phyloP scores from a whole-genome alignment of 2,888 invertebrate genomes.

The Oxystoma pomonae region DNA sequence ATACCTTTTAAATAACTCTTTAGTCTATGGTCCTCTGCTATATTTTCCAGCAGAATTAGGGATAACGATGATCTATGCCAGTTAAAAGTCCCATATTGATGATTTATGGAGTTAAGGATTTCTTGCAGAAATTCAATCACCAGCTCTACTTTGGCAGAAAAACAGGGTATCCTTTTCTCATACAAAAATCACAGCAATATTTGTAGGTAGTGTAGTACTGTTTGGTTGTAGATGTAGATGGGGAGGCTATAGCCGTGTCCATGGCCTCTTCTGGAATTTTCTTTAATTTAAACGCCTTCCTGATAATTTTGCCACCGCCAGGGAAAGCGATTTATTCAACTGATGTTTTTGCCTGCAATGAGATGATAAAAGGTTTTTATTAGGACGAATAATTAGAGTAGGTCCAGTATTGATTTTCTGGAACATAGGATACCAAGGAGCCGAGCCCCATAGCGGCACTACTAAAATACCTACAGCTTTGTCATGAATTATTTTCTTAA shows the following conservation, averaged over 20 bases:
- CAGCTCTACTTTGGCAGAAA: constrained; percentile 4
- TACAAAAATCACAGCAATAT: constrained; percentile 11
- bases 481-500: constrained; percentile 19
- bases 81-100: constrained; percentile 4
- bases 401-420: neutral
- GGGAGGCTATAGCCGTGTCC: constrained; percentile 6
- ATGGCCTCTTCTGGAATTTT: no score
- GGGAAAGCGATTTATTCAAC: constrained; percentile 9
- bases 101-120: constrained; percentile 7
- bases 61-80: constrained; percentile 9
- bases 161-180: constrained; percentile 4
- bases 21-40: constrained; percentile 1
- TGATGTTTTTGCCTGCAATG: constrained; percentile 7
- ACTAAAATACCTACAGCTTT: constrained; percentile 18
- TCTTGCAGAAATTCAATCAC: no score
- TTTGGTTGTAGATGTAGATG: neutral
- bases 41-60: constrained; percentile 9
- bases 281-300: no score
- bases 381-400: constrained; percentile 2
- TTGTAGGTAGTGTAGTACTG: constrained; percentile 8
- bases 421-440: constrained; percentile 5
- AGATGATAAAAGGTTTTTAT: constrained; percentile 12
- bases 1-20: constrained; percentile 8
- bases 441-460: constrained; percentile 12
- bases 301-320: no score